Base-by-base conservation (phyloP, 2,797 vertebrate species). In the Ceryle rudis region DNA sequence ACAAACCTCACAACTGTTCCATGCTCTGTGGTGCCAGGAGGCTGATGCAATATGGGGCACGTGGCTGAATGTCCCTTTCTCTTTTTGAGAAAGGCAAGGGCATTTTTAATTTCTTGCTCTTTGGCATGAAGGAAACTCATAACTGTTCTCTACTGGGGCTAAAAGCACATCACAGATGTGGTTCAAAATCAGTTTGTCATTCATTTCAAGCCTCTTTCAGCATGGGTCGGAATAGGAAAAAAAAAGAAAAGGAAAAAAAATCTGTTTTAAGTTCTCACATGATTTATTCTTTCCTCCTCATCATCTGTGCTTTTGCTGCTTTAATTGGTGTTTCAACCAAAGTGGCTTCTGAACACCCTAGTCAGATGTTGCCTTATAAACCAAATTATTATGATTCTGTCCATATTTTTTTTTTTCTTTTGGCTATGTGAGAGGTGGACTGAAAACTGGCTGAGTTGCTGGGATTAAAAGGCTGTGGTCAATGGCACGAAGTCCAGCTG, bases 191-290 rank as follows among this genome's bases (percentile, higher is more conserved):
- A 64, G 18, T 65, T 42, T 78, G 65, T 61, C 39, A 42, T 95
- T 90, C 58, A 33, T 54, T 93, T 90, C 65, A 54, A 93, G 62
- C 31, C 33, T 91, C n/a, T 39, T 83, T 89, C 71, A 72, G 69
- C 37, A 62, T 58, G 29, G 47, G 69, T 37, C 85, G 26, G 13
- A 64, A 64, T 11, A 74, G 49, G 70, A 86, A 64, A 20, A 61
- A 71, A 83, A 19, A 89, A 71, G 81, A 19, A 89, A 26, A 25
- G 12, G 7, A 26, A 67, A 69, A 81, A 33, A 52, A 66, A 84
- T 74, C 54, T 58, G 25, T 33, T 71, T 10, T 17, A 35, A 81
- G 47, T 91, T 95, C 81, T 65, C 31, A 41, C 80, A 80, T 79
- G 72, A 11, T 67, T 58, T 81, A 16, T 73, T 89, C 67, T 93